Evolutionary conservation across 2,888 invertebrate genomes (phyloP), one percentile per base, ranked within the genome.

Genomic region (Criorhina ranunculi): DNA sequence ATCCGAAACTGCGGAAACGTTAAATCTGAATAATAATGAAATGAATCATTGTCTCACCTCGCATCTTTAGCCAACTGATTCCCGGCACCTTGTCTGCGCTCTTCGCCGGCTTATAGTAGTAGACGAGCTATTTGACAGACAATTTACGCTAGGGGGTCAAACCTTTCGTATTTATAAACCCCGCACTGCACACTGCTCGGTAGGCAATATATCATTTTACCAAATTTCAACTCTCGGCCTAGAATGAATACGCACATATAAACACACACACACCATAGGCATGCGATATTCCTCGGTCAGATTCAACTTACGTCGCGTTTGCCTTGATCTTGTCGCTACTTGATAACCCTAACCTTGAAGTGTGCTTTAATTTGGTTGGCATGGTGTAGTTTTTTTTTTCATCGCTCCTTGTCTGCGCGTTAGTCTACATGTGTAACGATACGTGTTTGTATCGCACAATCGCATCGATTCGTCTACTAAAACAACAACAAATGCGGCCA

Each of bases 281-380:
- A 8, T 0, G 19, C 5, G 46, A 12, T 42, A 76, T 67, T 51
- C 49, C 37, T 51, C 24, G 46, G 29, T 53, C 57, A 29, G 66
- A 46, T 46, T 44, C 37, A 40, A 55, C 35, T 42, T 51, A 59
- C 81, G 62, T 70, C 33, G 31, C 42, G 62, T 69, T 83, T 35
- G 73, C 83, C 83, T 83, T 83, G 83, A 83, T 83, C 83, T 83
- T 83, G 83, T 83, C 79, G 72, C 83, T 79, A 73, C 73, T 79
- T 73, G 72, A 83, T 79, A 83, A 83, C 83, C 83, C 73, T 67
- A 79, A 83, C 83, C 83, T 83, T 83, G 83, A 79, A 79, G 62
- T 69, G 60, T 73, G 83, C 76, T 59, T 59, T 60, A 57, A 67
- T 62, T 76, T 69, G 49, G 51, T 35, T 62, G 62, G 33, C 24